Conservation (phyloP, 2,888 invertebrate species). For the Chaetogeoica ovagalla region DNA sequence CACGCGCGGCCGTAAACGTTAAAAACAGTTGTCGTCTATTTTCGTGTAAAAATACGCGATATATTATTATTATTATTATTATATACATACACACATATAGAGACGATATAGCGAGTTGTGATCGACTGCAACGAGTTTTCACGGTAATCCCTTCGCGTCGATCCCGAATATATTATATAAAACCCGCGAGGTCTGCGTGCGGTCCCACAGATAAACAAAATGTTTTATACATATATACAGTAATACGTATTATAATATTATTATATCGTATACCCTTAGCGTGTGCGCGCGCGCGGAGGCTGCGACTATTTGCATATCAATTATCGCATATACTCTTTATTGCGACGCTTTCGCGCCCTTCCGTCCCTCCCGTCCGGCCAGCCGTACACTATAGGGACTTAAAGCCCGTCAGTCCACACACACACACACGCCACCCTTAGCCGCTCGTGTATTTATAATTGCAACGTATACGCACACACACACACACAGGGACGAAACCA, state of each 20-base stretch:
- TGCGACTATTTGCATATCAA: slow-evolving; percentile 51
- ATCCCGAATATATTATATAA: slow-evolving; percentile 6
- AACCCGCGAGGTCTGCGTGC: slow-evolving; percentile 41
- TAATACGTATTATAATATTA: no score
- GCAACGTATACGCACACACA: not conserved
- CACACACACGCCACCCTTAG: not conserved
- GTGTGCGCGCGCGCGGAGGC: not conserved
- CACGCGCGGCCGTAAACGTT: no score
- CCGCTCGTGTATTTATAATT: slow-evolving; percentile 27
- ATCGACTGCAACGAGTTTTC: slow-evolving; percentile 8
- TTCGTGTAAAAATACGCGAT: no score
- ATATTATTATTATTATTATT: no score
- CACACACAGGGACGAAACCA: not conserved
- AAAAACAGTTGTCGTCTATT: no score
- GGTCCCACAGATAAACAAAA: slow-evolving; percentile 51
- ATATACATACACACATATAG: not conserved
- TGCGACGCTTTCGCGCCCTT: slow-evolving; percentile 5
- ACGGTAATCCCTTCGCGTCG: slow-evolving; percentile 35
- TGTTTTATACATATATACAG: no score
- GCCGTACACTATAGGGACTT: not conserved
- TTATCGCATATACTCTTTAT: slow-evolving; percentile 50
- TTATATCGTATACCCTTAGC: not conserved
- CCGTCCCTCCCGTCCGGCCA: not conserved
- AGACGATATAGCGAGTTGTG: not conserved
- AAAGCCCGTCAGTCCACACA: not conserved